A percentile compares a stretch with the other conserved stretches of the same genome.
Evolutionary conservation across 2,113 vertebrate genomes (phyloP).

Genomic region (Coptodon rendalli): DNA sequence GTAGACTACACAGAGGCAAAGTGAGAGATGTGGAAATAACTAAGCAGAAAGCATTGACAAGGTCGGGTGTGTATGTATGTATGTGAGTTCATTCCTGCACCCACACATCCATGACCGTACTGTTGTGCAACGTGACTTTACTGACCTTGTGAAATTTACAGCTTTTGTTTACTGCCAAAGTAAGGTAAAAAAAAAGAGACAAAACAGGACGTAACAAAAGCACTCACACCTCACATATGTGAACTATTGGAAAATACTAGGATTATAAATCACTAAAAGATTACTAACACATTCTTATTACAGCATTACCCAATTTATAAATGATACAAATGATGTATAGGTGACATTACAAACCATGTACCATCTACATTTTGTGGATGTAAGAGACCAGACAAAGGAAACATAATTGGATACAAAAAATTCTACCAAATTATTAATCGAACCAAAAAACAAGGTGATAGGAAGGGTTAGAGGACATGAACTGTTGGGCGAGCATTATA

Average conservation of each 20-base stretch:
- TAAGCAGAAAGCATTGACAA: not conserved
- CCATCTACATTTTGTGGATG: not conserved
- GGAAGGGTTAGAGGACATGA: fast-evolving
- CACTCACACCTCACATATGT: not conserved
- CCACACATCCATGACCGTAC: not conserved
- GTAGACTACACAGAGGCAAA: not conserved
- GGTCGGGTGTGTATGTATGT: not conserved
- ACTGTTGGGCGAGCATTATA: not conserved
- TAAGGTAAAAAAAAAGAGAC: not conserved
- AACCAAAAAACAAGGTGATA: not conserved
- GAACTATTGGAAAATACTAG: not conserved
- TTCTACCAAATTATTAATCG: not conserved
- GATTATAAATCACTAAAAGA: not conserved
- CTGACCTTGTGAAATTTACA: not conserved
- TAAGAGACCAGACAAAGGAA: not conserved
- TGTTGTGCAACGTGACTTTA: not conserved
- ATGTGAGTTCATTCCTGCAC: too few species aligned
- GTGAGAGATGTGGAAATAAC: conserved; percentile 1
- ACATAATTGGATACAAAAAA: not conserved
- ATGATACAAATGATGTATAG: not conserved
- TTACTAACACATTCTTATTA: not conserved
- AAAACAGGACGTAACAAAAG: not conserved
- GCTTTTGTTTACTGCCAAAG: not conserved
- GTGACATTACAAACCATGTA: not conserved
- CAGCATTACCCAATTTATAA: not conserved